These are phyloP conservation scores for Sialia sialis DNA, from an alignment of 2,113 vertebrate genomes.

Conservation along the genomic window DNA sequence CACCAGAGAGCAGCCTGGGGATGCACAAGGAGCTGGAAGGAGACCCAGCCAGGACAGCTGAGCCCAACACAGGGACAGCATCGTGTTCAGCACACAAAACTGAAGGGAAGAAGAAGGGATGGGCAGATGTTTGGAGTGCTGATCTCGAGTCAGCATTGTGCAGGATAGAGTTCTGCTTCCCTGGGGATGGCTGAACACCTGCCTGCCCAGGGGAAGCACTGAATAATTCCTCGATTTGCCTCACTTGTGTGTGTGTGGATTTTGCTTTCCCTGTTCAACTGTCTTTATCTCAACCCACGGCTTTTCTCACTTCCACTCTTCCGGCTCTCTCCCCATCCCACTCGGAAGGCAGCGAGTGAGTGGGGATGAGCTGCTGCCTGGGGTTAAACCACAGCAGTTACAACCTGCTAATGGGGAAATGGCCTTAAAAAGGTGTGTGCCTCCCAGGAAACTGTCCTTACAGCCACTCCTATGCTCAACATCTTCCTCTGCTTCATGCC, in stretches of 20 bases:
- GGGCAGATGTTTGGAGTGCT: not conserved
- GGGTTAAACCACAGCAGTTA: not conserved
- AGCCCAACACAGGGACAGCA: not conserved
- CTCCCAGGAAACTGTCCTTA: not conserved
- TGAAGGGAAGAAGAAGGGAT: not conserved
- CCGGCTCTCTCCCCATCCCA: not conserved
- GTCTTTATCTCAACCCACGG: not conserved
- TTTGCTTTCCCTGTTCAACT: not conserved
- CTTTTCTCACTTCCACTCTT: not conserved
- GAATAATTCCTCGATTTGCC: not conserved
- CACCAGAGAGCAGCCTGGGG: not conserved
- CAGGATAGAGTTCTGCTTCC: not conserved
- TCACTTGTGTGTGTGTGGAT: not conserved
- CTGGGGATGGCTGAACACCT: not conserved
- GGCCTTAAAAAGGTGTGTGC: not conserved
- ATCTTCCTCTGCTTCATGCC: not conserved
- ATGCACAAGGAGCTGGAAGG: not conserved
- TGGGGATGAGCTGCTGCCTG: not conserved
- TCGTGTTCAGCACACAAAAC: not conserved
- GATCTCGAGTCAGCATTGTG: rapidly evolving
- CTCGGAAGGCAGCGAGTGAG: not conserved
- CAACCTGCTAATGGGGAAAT: not conserved
- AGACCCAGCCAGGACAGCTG: not conserved
- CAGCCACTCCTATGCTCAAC: not conserved
- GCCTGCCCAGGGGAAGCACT: not conserved